Conservation (phyloP, 1,140 invertebrate species). For the Aphaenogaster rudis region DNA sequence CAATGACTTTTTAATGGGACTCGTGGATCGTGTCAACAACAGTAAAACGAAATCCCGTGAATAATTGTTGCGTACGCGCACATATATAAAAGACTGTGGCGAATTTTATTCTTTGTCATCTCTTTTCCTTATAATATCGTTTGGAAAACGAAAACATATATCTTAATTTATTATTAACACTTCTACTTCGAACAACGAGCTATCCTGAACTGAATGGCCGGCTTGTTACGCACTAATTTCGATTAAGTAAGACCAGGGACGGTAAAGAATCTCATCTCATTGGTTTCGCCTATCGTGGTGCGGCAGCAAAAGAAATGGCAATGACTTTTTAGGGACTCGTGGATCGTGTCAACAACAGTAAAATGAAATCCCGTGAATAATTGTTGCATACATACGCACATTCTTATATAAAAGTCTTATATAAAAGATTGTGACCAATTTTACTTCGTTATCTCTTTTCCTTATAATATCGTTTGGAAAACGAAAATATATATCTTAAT, state of each 20-base stretch:
- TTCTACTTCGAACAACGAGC: constrained; percentile 57
- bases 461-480: not conserved
- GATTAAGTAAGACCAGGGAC: constrained; percentile 32
- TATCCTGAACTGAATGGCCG: constrained; percentile 33
- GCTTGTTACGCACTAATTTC: constrained; percentile 52
- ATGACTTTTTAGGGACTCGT: not conserved
- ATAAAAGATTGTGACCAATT: not conserved
- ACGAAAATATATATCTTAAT: not conserved
- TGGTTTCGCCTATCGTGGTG: not conserved
- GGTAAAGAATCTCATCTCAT: not conserved
- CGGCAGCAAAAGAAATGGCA: not conserved
- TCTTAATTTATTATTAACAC: constrained; percentile 19
- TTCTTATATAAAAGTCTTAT: not conserved
- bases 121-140: not conserved
- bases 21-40: not conserved
- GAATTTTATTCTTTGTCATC: not conserved
- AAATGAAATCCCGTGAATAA: not conserved
- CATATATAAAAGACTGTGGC: not conserved
- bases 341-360: not conserved
- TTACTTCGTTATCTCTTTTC: not conserved
- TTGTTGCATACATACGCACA: too few species aligned
- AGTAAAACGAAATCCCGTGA: not conserved
- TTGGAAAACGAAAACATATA: not conserved
- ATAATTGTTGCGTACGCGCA: too few species aligned
- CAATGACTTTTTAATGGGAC: not conserved